Base-by-base conservation (phyloP, 2,797 vertebrate species). In the Amazona finschi region DNA sequence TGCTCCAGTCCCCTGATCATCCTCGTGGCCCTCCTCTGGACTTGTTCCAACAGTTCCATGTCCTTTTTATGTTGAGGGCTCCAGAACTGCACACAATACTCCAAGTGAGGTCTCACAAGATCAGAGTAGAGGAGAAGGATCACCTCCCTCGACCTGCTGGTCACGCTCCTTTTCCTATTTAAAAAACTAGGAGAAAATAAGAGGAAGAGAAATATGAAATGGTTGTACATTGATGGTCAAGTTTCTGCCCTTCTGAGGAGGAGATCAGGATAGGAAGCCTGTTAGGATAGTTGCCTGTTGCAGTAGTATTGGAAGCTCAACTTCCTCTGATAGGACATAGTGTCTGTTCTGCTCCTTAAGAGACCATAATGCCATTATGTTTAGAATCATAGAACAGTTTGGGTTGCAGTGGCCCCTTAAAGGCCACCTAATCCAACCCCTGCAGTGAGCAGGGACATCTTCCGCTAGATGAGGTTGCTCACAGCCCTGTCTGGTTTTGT, bases 321-420 rank as follows among this genome's bases (percentile, higher is more conserved):
- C 20, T 64, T 75, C 39, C 38, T 74, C 52, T 38, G n/a, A 5
- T 21, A 8, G 21, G 53, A 33, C 27, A 8, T 4, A 66, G 33
- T 12, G 43, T 28, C 52, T 78, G 36, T 41, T 67, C 57, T 78
- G 31, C 52, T 75, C 13, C 62, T 53, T 58, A 28, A 30, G 47
- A 49, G 52, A 28, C 22, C 3, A 4, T 21, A 13, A 0, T 31
- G 58, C 39, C 2, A 1, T 53, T 30, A 5, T 22, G n/a, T 60
- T 84, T 44, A 30, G 78, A 80, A 39, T 52, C 28, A 8, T 7
- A 16, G 22, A 24, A 41, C 24, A 20, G 10, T 31, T 58, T 52
- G 38, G 20, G 30, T 30, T 62, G 36, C 41, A 69, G 27, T 25
- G 20, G 28, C 19, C 57, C n/a, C 50, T 46, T 58, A 28, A 70